Evolutionary conservation across 2,888 invertebrate genomes (phyloP), one percentile per base, ranked within the genome.

Genomic region (Listrodromus nycthemerus): DNA sequence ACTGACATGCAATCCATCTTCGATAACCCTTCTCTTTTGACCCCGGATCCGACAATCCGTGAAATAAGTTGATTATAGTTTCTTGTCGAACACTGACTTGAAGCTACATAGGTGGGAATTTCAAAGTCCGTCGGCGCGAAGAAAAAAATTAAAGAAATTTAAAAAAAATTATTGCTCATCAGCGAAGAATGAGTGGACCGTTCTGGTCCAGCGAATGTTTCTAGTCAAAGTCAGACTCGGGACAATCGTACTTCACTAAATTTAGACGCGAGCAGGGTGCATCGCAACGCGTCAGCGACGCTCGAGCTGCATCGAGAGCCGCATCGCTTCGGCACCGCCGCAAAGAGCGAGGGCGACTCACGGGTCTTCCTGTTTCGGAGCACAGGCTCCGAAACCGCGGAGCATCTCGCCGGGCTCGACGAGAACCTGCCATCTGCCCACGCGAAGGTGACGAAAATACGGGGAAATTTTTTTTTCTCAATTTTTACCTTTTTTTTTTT

Each of bases 221-320:
- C 73, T 45, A 63, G 73, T 83, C 73, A 80, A 80, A 73, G 83
- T 80, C 77, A 71, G 50, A 16, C 41, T 55, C 10, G 52, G 65
- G 77, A 83, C 83, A 80, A 83, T 80, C 37, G 83, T 77, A 76
- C 45, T 30, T 76, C 50, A 69, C 76, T 80, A 80, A 83, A 83
- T 83, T 80, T 83, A 83, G 80, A 81, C 27, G 67, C 45, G 37
- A 13, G 24, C 76, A 77, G 83, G 73, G 80, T 65, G 76, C 76
- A 80, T 77, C 77, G 67, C 69, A 67, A 80, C 83, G 76, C 52
- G 45, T 16, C 65, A n/a, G 21, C 48, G 10, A 16, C 3, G 66
- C 21, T 24, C 65, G 16, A 27, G 74, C 55, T 48, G 58, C 52
- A 21, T 45, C 41, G 7, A 52, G 16, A 16, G 69, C 55, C 33